A percentile compares a stretch with the other conserved stretches of the same genome.
phyloP scores from a whole-genome alignment of 2,888 invertebrate species.

The Aleiodes leptofemur region DNA sequence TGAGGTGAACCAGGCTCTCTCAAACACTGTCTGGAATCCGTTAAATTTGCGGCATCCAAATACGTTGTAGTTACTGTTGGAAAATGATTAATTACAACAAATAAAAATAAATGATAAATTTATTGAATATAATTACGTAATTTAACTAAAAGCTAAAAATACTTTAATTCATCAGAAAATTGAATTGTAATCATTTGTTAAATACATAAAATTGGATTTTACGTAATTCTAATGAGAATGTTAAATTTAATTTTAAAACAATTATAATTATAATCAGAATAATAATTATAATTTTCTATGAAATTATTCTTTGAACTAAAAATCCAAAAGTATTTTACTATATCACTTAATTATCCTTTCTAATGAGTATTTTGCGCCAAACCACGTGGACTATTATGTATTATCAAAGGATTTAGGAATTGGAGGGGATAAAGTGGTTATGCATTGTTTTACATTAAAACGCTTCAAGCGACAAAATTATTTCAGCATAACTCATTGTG shows the following conservation, averaged over 20 bases:
- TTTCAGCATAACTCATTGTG: conserved; percentile 3
- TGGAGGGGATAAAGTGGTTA: background rate
- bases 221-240: background rate
- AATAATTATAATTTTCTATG: no score
- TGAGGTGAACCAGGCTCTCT: conserved; percentile 80
- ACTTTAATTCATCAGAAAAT: no score
- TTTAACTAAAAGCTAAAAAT: background rate
- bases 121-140: background rate
- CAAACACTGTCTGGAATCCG: conserved; percentile 81
- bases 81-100: background rate
- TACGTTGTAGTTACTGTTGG: conserved; percentile 75
- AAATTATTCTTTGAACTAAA: no score
- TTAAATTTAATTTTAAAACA: background rate
- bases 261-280: no score
- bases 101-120: background rate
- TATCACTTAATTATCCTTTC: no score
- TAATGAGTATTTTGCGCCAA: no score
- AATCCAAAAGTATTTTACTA: no score
- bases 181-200: background rate
- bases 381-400: background rate
- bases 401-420: no score
- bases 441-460: conserved; percentile 8
- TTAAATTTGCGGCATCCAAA: conserved; percentile 76
- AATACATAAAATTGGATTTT: no score
- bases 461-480: conserved; percentile 23